Percentiles rank a stretch among this genome's conserved stretches.
phyloP scores from a whole-genome alignment of 2,797 vertebrate genomes.

The Pipistrellus kuhlii region DNA sequence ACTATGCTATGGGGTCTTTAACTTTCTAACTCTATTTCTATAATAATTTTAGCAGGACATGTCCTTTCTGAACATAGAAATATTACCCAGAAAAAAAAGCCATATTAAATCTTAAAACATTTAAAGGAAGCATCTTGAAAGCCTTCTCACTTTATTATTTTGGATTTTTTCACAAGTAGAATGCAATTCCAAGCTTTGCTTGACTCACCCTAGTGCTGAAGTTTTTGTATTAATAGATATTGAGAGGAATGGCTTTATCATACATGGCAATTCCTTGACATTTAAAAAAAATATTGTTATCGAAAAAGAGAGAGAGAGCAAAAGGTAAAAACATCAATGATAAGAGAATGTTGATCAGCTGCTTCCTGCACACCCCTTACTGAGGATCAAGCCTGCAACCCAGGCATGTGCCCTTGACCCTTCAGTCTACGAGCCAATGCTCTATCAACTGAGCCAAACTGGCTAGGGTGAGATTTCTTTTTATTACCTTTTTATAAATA shows the following conservation, averaged over 20 bases:
- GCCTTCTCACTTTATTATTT: not conserved
- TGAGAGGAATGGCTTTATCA: not conserved
- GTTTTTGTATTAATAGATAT: not conserved
- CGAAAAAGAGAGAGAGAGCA: too few species aligned
- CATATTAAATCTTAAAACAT: not conserved
- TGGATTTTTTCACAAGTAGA: not conserved
- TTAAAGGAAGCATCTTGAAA: not conserved
- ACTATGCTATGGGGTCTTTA: not conserved
- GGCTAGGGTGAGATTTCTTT: not conserved
- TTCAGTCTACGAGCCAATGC: too few species aligned
- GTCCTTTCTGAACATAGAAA: not conserved
- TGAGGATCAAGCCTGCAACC: too few species aligned
- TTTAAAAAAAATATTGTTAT: too few species aligned
- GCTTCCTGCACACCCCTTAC: too few species aligned
- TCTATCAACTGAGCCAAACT: too few species aligned
- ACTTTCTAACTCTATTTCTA: not conserved
- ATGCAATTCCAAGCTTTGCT: not conserved
- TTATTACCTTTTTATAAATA: constrained; percentile 20
- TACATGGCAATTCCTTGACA: not conserved
- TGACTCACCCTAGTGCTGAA: not conserved
- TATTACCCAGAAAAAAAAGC: not conserved
- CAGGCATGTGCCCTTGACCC: too few species aligned
- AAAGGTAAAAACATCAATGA: too few species aligned
- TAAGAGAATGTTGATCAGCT: too few species aligned
- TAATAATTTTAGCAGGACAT: not conserved